Conservation (phyloP, 2,113 vertebrate genomes). For the Aegotheles bennettii region DNA sequence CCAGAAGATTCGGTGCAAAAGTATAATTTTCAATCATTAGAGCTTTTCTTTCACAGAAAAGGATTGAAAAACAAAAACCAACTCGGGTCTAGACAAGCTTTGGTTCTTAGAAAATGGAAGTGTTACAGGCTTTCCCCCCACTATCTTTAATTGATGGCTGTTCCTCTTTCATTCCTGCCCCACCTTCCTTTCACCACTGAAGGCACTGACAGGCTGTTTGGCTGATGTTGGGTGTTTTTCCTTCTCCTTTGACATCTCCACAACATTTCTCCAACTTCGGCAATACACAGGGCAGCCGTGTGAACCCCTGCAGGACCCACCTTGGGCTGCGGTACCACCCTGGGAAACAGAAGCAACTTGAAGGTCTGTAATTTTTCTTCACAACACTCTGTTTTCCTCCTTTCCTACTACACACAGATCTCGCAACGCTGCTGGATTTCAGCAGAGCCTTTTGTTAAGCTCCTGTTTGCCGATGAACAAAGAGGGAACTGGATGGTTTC, state of each 20-base stretch:
- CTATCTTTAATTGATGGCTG: neutral
- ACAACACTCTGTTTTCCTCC: neutral
- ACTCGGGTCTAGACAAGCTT: neutral
- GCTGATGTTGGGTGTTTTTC: neutral
- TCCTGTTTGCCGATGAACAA: neutral
- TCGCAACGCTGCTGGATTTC: constrained; percentile 9
- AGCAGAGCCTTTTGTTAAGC: constrained; percentile 1
- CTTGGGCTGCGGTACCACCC: neutral
- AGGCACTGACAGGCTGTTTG: neutral
- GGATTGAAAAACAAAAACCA: neutral
- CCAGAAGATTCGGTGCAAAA: neutral
- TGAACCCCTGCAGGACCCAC: neutral
- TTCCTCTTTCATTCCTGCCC: neutral
- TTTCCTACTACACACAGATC: neutral
- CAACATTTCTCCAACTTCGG: neutral
- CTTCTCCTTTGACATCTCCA: neutral
- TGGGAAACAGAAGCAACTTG: neutral
- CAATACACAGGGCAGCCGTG: accelerated
- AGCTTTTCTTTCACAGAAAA: neutral
- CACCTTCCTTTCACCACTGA: neutral
- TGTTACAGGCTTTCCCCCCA: neutral
- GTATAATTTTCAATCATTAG: neutral
- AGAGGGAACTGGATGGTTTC: constrained; percentile 13
- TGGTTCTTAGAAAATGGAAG: neutral
- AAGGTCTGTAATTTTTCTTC: neutral